Percentiles rank a stretch among this genome's conserved stretches.
Conservation (phyloP, 1,140 invertebrate genomes). For the Aleiodes sp. region DNA sequence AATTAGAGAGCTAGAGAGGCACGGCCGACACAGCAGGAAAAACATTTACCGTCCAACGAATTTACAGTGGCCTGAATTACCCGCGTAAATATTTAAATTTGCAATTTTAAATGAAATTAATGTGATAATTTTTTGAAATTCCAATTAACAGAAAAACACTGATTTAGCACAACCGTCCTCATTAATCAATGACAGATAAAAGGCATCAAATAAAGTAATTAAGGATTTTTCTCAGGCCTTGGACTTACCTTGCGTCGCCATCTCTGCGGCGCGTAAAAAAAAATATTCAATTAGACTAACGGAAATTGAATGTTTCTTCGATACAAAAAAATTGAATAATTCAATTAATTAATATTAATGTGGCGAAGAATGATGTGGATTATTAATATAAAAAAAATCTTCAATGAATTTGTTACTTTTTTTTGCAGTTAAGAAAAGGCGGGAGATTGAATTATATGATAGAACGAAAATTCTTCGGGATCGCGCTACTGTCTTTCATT, state of each 20-base stretch:
- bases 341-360: too few relatives aligned
- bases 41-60: background rate
- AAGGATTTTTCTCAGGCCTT: constrained; percentile 21
- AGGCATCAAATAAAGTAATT: constrained; percentile 22
- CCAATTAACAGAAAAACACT: too few relatives aligned
- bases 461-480: constrained; percentile 24
- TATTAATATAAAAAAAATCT: constrained; percentile 26
- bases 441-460: constrained; percentile 42
- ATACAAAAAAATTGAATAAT: background rate
- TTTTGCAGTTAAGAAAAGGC: background rate
- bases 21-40: background rate
- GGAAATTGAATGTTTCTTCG: background rate
- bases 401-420: background rate
- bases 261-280: constrained; percentile 61
- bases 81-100: background rate
- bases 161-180: background rate
- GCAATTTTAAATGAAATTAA: background rate
- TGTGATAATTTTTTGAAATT: too few relatives aligned
- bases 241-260: constrained; percentile 63
- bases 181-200: background rate
- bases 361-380: constrained; percentile 1
- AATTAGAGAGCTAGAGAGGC: background rate
- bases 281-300: constrained; percentile 21
- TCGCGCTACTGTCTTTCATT: constrained; percentile 21
- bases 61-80: background rate